phyloP scores from a whole-genome alignment of 2,113 vertebrate genomes.

The Tamias sibiricus region DNA sequence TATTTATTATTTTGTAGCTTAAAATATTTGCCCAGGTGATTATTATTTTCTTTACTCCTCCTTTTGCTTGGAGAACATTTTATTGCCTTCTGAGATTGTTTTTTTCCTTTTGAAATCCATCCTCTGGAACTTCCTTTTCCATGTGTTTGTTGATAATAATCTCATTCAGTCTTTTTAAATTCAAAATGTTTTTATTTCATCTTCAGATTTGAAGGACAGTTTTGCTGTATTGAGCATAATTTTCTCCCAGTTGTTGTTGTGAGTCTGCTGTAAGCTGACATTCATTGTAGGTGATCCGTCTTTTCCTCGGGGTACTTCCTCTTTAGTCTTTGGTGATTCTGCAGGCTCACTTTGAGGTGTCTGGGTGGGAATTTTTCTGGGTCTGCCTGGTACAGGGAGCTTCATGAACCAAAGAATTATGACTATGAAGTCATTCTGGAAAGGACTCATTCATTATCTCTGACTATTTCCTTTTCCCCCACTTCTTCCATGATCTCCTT shows the following conservation, averaged over 20 bases:
- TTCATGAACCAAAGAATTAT: background rate
- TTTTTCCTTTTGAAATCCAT: background rate
- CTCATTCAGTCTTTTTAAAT: background rate
- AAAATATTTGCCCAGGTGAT: background rate
- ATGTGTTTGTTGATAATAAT: background rate
- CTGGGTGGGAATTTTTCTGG: background rate
- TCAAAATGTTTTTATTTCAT: background rate
- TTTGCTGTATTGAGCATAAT: background rate
- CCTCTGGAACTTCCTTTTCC: background rate
- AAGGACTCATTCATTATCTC: background rate
- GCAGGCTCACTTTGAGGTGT: background rate
- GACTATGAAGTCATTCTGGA: background rate
- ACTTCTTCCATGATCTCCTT: background rate
- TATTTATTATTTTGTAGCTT: slow-evolving; percentile 12
- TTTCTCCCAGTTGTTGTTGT: background rate
- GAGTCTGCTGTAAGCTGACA: background rate
- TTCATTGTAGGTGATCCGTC: background rate
- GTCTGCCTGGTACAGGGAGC: background rate
- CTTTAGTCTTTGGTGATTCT: background rate
- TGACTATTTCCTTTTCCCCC: background rate
- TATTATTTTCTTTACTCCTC: background rate
- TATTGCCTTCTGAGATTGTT: background rate
- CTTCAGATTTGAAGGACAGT: background rate
- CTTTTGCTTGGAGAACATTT: background rate
- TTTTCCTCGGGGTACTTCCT: background rate